A percentile compares a stretch with the other conserved stretches of the same genome.
Evolutionary conservation across 2,797 vertebrate genomes (phyloP).

Genomic region (Ataeniobius toweri): DNA sequence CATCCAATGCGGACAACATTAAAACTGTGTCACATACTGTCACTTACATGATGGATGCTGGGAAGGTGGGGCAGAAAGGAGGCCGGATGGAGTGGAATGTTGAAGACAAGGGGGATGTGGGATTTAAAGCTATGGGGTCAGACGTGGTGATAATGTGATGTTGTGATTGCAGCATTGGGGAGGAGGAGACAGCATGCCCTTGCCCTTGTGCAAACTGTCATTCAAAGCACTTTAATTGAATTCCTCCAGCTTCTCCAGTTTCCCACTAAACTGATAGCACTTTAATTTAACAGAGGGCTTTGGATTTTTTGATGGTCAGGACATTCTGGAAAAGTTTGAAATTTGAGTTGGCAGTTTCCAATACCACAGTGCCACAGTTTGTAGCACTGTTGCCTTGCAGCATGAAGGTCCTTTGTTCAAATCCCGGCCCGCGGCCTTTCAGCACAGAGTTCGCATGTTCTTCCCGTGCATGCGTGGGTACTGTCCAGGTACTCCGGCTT

Average conservation of each 20-base stretch:
- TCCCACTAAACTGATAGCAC: conserved; percentile 31
- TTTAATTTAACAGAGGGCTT: conserved; percentile 34
- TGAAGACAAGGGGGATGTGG: conserved; percentile 36
- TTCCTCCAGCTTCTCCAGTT: conserved; percentile 60
- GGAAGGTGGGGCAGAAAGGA: conserved; percentile 49
- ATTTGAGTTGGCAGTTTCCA: too few species aligned
- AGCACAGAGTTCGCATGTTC: too few species aligned
- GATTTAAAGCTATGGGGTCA: conserved; percentile 42
- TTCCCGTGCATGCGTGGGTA: too few species aligned
- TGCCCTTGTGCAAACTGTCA: conserved; percentile 83
- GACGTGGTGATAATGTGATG: conserved; percentile 58
- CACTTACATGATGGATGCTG: conserved; percentile 73
- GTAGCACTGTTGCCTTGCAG: too few species aligned
- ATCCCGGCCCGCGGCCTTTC: too few species aligned
- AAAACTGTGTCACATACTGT: conserved; percentile 77
- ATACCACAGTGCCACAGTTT: too few species aligned
- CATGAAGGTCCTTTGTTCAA: too few species aligned
- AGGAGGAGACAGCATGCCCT: conserved; percentile 45
- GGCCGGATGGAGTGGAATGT: conserved; percentile 23
- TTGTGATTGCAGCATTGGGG: conserved; percentile 42
- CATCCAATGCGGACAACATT: conserved; percentile 79
- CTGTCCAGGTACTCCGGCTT: too few species aligned
- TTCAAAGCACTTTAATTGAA: conserved; percentile 83
- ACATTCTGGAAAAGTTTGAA: not conserved
- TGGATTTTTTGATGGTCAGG: not conserved